Base-by-base conservation (phyloP, 2,797 vertebrate species). In the Sebastes taczanowskii region DNA sequence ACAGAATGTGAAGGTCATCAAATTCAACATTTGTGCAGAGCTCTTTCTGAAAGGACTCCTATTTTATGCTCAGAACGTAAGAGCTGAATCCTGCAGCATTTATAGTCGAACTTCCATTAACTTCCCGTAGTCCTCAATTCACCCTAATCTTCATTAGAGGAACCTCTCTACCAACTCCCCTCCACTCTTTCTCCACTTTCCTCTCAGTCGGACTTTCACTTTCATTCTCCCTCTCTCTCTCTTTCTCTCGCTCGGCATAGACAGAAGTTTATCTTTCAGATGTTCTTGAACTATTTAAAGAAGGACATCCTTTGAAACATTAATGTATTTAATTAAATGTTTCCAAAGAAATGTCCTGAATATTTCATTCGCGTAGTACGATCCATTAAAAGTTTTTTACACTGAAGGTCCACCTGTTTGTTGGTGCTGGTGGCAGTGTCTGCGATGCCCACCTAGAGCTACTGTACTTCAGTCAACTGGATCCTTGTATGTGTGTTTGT, bases 301-400 rank as follows among this genome's bases (percentile, higher is more conserved):
- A 71, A 72, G 71, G 59, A 77, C 67, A 53, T 62, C 66, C 70
- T 90, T 86, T 92, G 61, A 92, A 94, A 92, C 82, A 91, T 90
- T 91, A 77, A 94, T 84, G 49, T n/a, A 74, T 82, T 88, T 90
- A 88, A 93, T 93, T 86, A 93, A 93, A 92, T 81, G 81, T 88
- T 89, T 85, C 80, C 55, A 30, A 61, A 88, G 73, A 91, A 91
- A 86, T 81, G 77, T 63, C 34, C 2, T 91, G 73, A 92, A 94
- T 93, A 88, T 94, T 92, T 87, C 46, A 92, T 88, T 69, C 72
- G 79, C 49, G 9, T 75, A 67, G 76, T 66, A 29, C 34, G 78
- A 93, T 81, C 88, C 86, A 90, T 90, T 91, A 91, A 84, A 91
- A 80, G 35, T 52, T 71, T 84, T 86, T 91, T 58, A 55, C 53